phyloP scores from a whole-genome alignment of 1,140 invertebrate genomes.

The Halesus radiatus region DNA sequence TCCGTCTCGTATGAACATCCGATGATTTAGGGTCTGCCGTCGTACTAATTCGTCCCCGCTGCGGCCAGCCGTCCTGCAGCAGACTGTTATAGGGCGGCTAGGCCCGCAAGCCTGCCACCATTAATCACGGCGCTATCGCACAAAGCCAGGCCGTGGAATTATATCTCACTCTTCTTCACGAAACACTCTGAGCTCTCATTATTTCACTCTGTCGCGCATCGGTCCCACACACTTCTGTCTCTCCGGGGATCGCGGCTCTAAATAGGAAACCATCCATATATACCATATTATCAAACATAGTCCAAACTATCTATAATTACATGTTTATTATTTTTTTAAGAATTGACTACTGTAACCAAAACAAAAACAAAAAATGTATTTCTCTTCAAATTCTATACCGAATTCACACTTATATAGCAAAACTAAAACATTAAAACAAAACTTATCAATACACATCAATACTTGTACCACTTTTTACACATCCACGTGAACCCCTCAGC shows the following conservation, averaged over 20 bases:
- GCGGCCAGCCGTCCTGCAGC: background rate
- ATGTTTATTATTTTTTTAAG: too few relatives aligned
- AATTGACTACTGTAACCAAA: too few relatives aligned
- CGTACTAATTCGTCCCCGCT: slow-evolving; percentile 28
- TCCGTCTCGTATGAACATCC: background rate
- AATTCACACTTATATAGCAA: too few relatives aligned
- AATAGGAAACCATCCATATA: too few relatives aligned
- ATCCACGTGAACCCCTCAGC: too few relatives aligned
- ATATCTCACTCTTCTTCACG: background rate
- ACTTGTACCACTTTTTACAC: too few relatives aligned
- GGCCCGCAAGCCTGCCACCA: background rate
- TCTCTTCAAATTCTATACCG: too few relatives aligned
- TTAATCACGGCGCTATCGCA: slow-evolving; percentile 38
- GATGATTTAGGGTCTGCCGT: slow-evolving; percentile 21
- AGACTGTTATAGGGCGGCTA: background rate
- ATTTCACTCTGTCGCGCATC: slow-evolving; percentile 4
- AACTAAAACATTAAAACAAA: too few relatives aligned
- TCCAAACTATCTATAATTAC: too few relatives aligned
- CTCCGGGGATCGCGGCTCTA: background rate
- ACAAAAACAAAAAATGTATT: too few relatives aligned
- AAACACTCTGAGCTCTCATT: slow-evolving; percentile 9
- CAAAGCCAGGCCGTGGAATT: slow-evolving; percentile 14
- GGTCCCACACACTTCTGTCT: background rate
- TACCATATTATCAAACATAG: too few relatives aligned
- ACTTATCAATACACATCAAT: too few relatives aligned